Base-by-base conservation (phyloP, 2,888 invertebrate species). In the Polyommatus iphigenia region DNA sequence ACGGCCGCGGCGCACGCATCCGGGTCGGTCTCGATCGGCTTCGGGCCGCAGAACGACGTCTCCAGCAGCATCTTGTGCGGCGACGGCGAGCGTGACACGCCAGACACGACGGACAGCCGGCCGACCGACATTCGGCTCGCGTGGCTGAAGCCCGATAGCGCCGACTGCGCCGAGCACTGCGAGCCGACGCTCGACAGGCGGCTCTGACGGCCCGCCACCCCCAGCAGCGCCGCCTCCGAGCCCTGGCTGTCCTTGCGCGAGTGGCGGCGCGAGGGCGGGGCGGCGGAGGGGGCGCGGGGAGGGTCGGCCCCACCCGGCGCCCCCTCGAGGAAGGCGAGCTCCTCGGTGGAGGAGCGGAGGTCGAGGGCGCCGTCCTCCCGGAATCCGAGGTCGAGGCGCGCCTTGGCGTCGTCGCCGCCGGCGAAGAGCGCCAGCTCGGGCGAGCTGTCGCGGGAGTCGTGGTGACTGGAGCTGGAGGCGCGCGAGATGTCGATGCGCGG, bases 21-120 rank as follows among this genome's bases (percentile, higher is more conserved):
- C 76, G 90, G 95, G 87, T 94, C 94, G 36, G 88, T 92, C 80
- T 95, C 91, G 78, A 95, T 95, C 0, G 97, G 97, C 85, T 97
- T 97, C 76, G 96, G 97, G 0, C 98, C 98, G 89, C 98, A 98
- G 88, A 98, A 98, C 0, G 98, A 98, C 0, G 98, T 98, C 91
- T 98, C 98, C 79, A 98, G 94, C 78, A 98, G 94, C 96, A 98
- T 97, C 89, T 97, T 97, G 92, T 98, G 98, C n/a, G 98, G 98
- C 18, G 98, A 98, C 2, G 98, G 98, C 50, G 97, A 97, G 80
- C 97, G 95, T 6, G 96, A 96, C 32, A 92, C 86, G 72, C 91
- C 94, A 18, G 95, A 95, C 78, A 93, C 95, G 15, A 88, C 92
- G 2, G 94, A 94, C 3, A 94, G 87, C 29, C 90, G 89, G n/a